These are phyloP conservation scores for Rostratula benghalensis DNA, from an alignment of 2,113 vertebrate species.

Conservation along the genomic window DNA sequence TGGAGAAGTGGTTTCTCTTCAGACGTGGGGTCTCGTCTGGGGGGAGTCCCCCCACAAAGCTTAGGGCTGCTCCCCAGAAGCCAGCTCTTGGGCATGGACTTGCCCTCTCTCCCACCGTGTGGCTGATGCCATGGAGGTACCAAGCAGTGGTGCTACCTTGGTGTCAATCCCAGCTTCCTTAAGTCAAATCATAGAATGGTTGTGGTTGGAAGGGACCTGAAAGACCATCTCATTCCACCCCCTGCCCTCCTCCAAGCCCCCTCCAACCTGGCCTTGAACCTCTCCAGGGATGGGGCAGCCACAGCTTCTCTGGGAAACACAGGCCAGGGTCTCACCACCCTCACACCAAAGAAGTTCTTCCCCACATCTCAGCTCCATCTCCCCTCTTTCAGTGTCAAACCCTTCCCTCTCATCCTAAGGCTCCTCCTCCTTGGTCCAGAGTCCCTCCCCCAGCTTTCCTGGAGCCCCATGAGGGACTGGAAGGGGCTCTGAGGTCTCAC, in stretches of 20 bases:
- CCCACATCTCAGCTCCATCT: too few species aligned
- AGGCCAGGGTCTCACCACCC: background rate
- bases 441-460: too few species aligned
- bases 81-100: background rate
- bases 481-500: too few species aligned
- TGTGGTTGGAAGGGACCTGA: background rate
- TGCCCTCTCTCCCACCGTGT: rapidly evolving
- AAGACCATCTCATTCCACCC: background rate
- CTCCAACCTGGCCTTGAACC: background rate
- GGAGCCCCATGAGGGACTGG: too few species aligned
- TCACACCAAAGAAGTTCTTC: background rate
- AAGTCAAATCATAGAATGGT: background rate
- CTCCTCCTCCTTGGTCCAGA: too few species aligned
- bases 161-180: background rate
- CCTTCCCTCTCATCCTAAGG: too few species aligned
- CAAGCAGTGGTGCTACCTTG: background rate
- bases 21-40: background rate
- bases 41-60: background rate
- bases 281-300: background rate
- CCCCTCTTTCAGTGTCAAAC: too few species aligned
- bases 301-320: background rate
- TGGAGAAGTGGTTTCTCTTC: background rate
- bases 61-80: background rate
- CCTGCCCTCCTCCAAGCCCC: background rate
- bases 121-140: too few species aligned